Conservation (phyloP, 1,140 invertebrate genomes). For the Drosophila obscura region DNA sequence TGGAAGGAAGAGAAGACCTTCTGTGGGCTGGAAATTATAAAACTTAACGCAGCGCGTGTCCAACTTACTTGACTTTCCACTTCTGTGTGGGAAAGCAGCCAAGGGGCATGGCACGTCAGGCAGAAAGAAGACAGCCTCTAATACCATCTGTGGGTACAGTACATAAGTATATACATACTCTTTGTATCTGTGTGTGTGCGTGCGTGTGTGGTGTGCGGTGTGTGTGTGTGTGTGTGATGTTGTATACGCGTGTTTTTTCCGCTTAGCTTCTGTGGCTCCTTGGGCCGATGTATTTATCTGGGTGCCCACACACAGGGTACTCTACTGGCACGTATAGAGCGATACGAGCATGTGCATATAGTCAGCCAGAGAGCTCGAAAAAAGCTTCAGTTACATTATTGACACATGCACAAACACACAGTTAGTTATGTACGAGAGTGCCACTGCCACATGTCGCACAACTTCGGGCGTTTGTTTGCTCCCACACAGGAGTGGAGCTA, state of each 20-base stretch:
- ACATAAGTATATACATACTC: conserved; percentile 6
- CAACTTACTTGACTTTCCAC: conserved; percentile 68
- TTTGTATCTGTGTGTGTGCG: conserved; percentile 14
- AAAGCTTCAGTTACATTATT: conserved; percentile 64
- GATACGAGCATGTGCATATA: conserved; percentile 14
- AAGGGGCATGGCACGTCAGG: conserved; percentile 12
- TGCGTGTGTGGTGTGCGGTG: conserved; percentile 17
- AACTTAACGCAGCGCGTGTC: conserved; percentile 67
- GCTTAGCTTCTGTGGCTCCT: conserved; percentile 31
- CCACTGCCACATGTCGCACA: too few relatives aligned
- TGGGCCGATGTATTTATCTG: conserved; percentile 42
- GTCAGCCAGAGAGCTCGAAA: conserved; percentile 15
- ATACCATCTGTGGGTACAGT: conserved; percentile 11
- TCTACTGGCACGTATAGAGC: neutral
- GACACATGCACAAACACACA: conserved; percentile 45
- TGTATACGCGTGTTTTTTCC: conserved; percentile 39
- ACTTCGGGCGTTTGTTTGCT: conserved; percentile 9
- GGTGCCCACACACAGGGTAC: conserved; percentile 6
- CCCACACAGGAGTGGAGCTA: neutral
- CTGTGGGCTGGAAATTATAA: conserved; percentile 61
- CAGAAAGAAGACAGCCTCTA: conserved; percentile 28
- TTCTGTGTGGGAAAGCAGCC: conserved; percentile 36
- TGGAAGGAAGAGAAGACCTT: conserved; percentile 58
- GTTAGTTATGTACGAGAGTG: too few relatives aligned
- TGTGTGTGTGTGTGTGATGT: conserved; percentile 19